phyloP scores from a whole-genome alignment of 2,888 invertebrate genomes.

The Idaea dimidiata region DNA sequence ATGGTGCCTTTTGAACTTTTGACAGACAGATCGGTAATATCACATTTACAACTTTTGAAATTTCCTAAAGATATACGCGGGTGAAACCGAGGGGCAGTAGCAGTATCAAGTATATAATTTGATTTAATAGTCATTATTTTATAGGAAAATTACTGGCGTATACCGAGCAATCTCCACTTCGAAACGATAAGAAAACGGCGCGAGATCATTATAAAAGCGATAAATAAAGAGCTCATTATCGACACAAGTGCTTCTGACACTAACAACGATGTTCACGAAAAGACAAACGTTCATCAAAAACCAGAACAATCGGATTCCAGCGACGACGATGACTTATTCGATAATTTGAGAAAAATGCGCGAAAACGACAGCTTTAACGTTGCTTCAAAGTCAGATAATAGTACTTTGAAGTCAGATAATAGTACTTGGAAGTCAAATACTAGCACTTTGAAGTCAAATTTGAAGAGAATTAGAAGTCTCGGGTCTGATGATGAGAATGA shows the following conservation, averaged over 20 bases:
- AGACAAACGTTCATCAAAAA: constrained; percentile 14
- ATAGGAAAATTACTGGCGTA: constrained; percentile 93
- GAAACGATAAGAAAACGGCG: constrained; percentile 80
- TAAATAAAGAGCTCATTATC: constrained; percentile 73
- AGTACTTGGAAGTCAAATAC: not conserved
- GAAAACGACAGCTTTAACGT: constrained; percentile 33
- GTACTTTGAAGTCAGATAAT: constrained; percentile 4
- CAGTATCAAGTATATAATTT: too few species aligned
- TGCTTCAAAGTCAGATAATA: constrained; percentile 3
- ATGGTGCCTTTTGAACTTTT: too few species aligned
- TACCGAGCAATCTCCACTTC: constrained; percentile 83
- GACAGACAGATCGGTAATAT: too few species aligned
- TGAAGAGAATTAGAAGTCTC: constrained; percentile 60
- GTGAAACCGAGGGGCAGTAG: too few species aligned
- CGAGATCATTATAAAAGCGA: constrained; percentile 77
- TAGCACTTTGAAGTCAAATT: constrained; percentile 23
- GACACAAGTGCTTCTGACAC: constrained; percentile 30
- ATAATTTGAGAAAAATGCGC: constrained; percentile 64
- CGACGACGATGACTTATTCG: constrained; percentile 68
- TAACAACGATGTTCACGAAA: constrained; percentile 6
- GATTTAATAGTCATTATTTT: constrained; percentile 25
- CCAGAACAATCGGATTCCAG: constrained; percentile 43
- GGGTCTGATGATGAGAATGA: constrained; percentile 51
- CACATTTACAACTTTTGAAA: too few species aligned
- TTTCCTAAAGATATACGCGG: too few species aligned